Evolutionary conservation across 1,140 invertebrate genomes (phyloP).

Genomic region (Lepidotrigona ventralis): DNA sequence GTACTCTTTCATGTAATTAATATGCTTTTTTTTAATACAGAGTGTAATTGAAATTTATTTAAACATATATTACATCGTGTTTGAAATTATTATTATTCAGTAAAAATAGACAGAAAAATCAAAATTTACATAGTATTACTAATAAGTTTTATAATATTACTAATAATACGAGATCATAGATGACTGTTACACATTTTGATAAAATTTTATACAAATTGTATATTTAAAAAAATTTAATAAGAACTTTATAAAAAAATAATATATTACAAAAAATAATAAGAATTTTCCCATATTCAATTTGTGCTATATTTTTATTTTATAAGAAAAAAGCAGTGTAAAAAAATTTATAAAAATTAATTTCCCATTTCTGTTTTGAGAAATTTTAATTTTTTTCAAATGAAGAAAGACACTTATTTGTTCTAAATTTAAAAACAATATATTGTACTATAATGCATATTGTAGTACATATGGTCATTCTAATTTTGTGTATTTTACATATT

Average conservation of each 20-base stretch:
- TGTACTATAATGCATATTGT: not conserved
- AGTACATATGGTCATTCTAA: not conserved
- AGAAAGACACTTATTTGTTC: not conserved
- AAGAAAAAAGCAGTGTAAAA: not conserved
- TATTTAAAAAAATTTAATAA: not conserved
- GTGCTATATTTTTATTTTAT: not conserved
- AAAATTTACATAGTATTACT: not conserved
- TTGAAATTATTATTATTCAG: not conserved
- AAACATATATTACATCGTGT: conserved; percentile 4
- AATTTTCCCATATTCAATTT: not conserved
- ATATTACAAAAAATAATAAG: not conserved
- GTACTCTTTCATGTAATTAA: not conserved
- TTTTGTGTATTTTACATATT: not conserved
- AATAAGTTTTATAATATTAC: not conserved
- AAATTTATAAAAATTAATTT: no score
- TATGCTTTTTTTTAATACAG: not conserved
- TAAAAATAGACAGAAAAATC: not conserved
- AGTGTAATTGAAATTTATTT: not conserved
- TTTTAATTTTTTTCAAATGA: not conserved
- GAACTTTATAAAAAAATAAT: not conserved
- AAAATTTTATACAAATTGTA: not conserved
- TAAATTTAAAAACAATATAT: not conserved
- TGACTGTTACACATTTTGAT: not conserved
- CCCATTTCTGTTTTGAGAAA: no score
- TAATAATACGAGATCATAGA: not conserved